These are phyloP conservation scores for Silurus meridionalis DNA, from an alignment of 2,113 vertebrate species.

Conservation along the genomic window DNA sequence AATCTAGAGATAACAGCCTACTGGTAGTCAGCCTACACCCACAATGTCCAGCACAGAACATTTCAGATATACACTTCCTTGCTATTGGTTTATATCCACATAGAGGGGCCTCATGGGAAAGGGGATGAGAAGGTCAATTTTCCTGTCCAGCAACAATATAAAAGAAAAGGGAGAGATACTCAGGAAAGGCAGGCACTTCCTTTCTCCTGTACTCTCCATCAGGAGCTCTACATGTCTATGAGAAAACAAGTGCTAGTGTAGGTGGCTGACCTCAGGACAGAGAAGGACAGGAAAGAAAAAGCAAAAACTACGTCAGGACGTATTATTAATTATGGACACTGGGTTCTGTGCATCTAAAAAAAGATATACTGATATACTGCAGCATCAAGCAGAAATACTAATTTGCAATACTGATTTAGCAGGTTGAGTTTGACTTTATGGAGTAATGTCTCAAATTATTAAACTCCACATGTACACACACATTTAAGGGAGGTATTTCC, in stretches of 20 bases:
- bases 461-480: not conserved
- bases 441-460: not conserved
- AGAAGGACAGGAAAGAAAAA: constrained; percentile 12
- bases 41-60: constrained; percentile 5
- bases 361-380: not conserved
- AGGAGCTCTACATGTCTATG: not conserved
- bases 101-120: not conserved
- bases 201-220: constrained; percentile 6
- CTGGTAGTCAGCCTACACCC: not conserved
- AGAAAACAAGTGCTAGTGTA: constrained; percentile 2
- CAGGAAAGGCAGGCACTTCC: constrained; percentile 53
- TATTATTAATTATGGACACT: constrained; percentile 10
- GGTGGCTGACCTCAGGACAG: not conserved
- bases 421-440: not conserved
- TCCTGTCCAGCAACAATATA: constrained; percentile 38
- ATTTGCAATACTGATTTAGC: not conserved
- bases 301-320: not conserved
- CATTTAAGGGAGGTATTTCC: not conserved
- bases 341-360: not conserved
- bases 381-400: not conserved
- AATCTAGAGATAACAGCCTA: not conserved
- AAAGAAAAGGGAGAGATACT: constrained; percentile 37
- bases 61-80: constrained; percentile 24
- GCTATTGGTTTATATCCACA: constrained; percentile 39
- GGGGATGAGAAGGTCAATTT: constrained; percentile 22